Evolutionary conservation across 2,113 vertebrate genomes (phyloP).

Genomic region (Heteronetta atricapilla): DNA sequence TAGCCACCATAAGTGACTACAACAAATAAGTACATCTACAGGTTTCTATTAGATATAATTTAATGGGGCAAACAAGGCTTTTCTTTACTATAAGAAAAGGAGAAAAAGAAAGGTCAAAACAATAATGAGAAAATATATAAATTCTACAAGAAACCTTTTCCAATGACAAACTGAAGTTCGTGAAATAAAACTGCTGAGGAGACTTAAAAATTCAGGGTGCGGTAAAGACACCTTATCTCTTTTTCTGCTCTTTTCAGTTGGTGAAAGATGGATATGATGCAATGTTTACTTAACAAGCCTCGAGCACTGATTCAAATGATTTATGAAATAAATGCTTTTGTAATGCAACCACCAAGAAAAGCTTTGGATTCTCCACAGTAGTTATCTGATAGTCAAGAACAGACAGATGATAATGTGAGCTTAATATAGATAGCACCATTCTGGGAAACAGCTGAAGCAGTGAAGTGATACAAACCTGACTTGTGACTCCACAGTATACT

Average conservation of each 20-base stretch:
- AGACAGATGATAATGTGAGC: not conserved
- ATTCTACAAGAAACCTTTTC: not conserved
- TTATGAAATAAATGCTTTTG: slow-evolving; percentile 25
- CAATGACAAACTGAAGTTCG: not conserved
- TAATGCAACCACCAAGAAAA: not conserved
- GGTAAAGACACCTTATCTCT: not conserved
- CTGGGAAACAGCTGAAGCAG: slow-evolving; percentile 16
- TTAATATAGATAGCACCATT: slow-evolving; percentile 59
- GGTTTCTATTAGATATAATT: not conserved
- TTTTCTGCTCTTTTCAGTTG: not conserved
- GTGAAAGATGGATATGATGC: not conserved
- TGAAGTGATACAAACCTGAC: slow-evolving; percentile 62
- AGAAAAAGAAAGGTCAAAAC: not conserved
- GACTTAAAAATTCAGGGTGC: not conserved
- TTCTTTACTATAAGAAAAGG: not conserved
- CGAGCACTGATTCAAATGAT: not conserved
- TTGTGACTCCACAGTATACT: not conserved
- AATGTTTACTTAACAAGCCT: not conserved
- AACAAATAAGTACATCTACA: not conserved
- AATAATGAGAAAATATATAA: slow-evolving; percentile 9
- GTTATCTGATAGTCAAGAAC: slow-evolving; percentile 29
- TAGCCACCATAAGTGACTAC: not conserved
- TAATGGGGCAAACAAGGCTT: not conserved
- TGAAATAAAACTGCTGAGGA: not conserved
- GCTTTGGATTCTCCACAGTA: slow-evolving; percentile 16